These are phyloP conservation scores for Drosophila nr. medialis DNA, from an alignment of 2,888 invertebrate genomes.

Conservation along the genomic window DNA sequence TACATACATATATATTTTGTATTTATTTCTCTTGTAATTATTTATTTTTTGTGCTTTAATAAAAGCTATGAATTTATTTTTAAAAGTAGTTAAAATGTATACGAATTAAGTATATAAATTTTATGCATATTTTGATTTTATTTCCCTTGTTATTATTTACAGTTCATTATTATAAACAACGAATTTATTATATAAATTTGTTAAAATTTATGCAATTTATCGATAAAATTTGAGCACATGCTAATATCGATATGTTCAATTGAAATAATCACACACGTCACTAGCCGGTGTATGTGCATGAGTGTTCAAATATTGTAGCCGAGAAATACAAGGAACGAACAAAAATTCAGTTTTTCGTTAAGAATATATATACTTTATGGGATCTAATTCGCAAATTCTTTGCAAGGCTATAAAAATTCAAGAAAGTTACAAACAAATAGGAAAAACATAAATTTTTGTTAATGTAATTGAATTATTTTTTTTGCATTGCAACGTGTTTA, in stretches of 20 bases:
- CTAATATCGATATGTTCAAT: not conserved
- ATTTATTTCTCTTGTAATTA: slow-evolving; percentile 5
- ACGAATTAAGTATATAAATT: not conserved
- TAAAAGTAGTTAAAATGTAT: not conserved
- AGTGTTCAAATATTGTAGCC: not conserved
- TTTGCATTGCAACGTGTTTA: too few relatives aligned
- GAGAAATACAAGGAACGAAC: too few relatives aligned
- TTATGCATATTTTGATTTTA: slow-evolving; percentile 9
- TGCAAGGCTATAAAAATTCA: too few relatives aligned
- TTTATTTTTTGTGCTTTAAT: not conserved
- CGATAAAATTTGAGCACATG: not conserved
- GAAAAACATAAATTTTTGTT: too few relatives aligned
- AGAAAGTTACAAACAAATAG: too few relatives aligned
- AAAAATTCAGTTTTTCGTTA: too few relatives aligned
- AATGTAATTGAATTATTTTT: too few relatives aligned
- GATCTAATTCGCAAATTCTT: too few relatives aligned
- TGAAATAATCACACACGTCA: too few relatives aligned
- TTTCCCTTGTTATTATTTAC: not conserved
- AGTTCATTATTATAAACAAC: not conserved
- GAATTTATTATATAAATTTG: not conserved
- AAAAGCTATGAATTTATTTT: not conserved
- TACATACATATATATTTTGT: slow-evolving; percentile 22
- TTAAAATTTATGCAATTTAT: not conserved
- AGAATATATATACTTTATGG: too few relatives aligned
- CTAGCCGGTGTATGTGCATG: too few relatives aligned